phyloP scores from a whole-genome alignment of 2,888 invertebrate species.

The Macaria liturata region DNA sequence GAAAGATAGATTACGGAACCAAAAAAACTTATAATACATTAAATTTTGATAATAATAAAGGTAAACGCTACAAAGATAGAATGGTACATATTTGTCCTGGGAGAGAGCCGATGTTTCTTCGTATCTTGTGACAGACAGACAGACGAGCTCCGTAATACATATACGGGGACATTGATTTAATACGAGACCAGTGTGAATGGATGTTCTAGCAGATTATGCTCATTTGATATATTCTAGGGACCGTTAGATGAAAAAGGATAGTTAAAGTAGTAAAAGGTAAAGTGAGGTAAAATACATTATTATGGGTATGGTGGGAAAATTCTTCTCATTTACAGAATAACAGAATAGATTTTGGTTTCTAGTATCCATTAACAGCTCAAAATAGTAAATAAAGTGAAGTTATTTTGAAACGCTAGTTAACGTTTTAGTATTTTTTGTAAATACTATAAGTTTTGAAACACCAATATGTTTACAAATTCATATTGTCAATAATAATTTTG shows the following conservation, averaged over 20 bases:
- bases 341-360: no score
- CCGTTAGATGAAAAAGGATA: slow-evolving; percentile 23
- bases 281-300: background rate
- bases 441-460: no score
- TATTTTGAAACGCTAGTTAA: no score
- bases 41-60: no score
- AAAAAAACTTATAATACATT: no score
- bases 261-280: background rate
- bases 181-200: slow-evolving; percentile 57
- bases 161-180: slow-evolving; percentile 75
- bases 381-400: no score
- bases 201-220: slow-evolving; percentile 48
- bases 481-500: no score
- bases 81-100: slow-evolving; percentile 29
- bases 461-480: no score
- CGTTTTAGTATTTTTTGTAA: no score
- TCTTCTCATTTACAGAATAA: no score
- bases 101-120: slow-evolving; percentile 48
- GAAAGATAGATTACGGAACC: no score
- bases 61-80: slow-evolving; percentile 18
- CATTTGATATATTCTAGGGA: slow-evolving; percentile 51
- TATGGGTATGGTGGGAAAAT: background rate
- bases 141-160: slow-evolving; percentile 50
- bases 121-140: slow-evolving; percentile 57
- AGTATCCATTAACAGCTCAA: no score